Percentiles rank a stretch among this genome's conserved stretches.
Conservation (phyloP, 2,113 vertebrate species). For the Clarias magur region DNA sequence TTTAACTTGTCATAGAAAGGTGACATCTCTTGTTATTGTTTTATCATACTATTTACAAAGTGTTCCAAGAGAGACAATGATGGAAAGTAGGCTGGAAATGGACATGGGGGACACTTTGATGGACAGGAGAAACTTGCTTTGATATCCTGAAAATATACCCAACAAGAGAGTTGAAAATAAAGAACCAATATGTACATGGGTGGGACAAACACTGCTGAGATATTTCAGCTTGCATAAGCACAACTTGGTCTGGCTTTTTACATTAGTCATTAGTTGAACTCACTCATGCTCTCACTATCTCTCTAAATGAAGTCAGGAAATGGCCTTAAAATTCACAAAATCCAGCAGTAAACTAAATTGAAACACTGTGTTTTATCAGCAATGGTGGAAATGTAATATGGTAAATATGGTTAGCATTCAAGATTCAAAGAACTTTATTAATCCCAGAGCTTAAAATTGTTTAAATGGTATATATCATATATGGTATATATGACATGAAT, state of each 20-base stretch:
- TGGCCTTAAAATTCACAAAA: background rate
- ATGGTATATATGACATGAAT: background rate
- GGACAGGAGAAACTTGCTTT: background rate
- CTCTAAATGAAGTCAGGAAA: background rate
- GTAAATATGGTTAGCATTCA: no score
- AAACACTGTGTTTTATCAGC: background rate
- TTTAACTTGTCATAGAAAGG: background rate
- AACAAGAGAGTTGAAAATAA: background rate
- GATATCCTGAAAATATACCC: background rate
- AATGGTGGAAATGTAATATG: background rate
- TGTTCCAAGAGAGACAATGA: background rate
- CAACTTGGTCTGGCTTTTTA: background rate
- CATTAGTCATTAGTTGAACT: background rate
- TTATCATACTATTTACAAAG: background rate
- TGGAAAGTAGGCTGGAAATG: background rate
- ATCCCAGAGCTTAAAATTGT: no score
- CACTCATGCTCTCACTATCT: background rate
- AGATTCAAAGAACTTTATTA: no score
- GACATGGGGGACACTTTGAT: background rate
- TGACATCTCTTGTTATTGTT: background rate
- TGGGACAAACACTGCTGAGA: background rate
- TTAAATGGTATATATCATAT: background rate
- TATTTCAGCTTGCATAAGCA: background rate
- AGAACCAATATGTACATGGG: background rate
- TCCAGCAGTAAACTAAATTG: background rate